A percentile compares a stretch with the other conserved stretches of the same genome.
phyloP scores from a whole-genome alignment of 2,888 invertebrate genomes.

The Lysandra coridon region DNA sequence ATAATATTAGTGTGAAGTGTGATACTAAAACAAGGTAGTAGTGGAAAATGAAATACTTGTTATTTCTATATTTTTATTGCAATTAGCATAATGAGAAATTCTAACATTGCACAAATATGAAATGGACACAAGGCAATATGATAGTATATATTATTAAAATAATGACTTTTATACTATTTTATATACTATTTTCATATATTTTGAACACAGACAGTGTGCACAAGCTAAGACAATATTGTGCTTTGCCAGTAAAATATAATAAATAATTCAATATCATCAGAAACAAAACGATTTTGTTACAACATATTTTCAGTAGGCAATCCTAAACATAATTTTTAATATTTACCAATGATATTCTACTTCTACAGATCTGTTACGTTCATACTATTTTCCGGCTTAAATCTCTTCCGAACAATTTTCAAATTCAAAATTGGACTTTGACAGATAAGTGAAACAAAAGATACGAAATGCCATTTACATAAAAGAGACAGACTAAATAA shows the following conservation, averaged over 20 bases:
- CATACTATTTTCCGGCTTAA: too few species aligned
- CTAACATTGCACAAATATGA: slow-evolving; percentile 9
- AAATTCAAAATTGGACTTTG: too few species aligned
- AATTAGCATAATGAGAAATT: background rate
- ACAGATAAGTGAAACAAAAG: too few species aligned
- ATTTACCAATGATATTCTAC: too few species aligned
- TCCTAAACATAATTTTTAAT: background rate
- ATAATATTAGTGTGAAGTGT: too few species aligned
- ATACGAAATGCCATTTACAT: too few species aligned
- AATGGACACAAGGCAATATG: background rate
- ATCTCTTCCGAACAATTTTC: too few species aligned
- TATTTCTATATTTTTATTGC: background rate
- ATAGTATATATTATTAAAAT: background rate
- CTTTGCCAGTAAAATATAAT: background rate
- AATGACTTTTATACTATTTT: background rate
- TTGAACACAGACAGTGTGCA: slow-evolving; percentile 11
- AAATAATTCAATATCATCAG: background rate
- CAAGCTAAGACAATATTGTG: slow-evolving; percentile 7
- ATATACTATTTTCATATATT: background rate
- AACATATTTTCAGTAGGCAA: background rate
- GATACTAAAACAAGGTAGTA: background rate
- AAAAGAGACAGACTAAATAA: too few species aligned
- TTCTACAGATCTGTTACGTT: too few species aligned
- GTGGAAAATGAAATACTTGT: background rate
- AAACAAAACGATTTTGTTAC: too few species aligned